Evolutionary conservation across 2,797 vertebrate species (phyloP).

Genomic region (Sebastolobus altivelis): DNA sequence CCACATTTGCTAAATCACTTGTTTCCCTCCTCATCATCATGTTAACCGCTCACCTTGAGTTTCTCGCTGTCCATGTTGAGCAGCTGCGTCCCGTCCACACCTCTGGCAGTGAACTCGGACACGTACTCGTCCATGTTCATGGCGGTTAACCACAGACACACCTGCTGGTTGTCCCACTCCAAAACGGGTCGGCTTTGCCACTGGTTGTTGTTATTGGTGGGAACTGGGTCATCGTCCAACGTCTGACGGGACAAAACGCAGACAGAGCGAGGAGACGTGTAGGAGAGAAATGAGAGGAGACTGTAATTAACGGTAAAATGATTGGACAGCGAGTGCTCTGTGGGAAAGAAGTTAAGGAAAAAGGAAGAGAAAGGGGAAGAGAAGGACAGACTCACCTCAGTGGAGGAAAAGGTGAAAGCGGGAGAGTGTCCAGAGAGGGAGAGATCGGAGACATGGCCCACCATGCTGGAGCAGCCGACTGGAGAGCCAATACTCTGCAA

Average conservation of each 20-base stretch:
- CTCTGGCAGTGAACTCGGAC: constrained; percentile 85
- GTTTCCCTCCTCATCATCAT: neutral
- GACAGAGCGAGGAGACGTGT: neutral
- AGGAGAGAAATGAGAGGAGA: constrained; percentile 3
- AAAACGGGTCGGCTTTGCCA: constrained; percentile 88
- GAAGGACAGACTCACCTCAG: constrained; percentile 89
- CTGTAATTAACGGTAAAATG: constrained; percentile 3
- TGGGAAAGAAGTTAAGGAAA: neutral
- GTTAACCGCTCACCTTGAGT: constrained; percentile 85
- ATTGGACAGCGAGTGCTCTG: neutral
- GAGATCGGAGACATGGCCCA: constrained; percentile 89
- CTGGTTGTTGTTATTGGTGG: constrained; percentile 86
- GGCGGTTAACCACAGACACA: constrained; percentile 89
- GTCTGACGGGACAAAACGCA: constrained; percentile 74
- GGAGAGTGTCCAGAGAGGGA: constrained; percentile 90
- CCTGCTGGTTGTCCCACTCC: constrained; percentile 91
- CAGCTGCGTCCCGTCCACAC: constrained; percentile 87
- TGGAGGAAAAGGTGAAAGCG: constrained; percentile 92
- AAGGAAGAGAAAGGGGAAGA: constrained; percentile 77
- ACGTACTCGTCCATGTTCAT: constrained; percentile 91
- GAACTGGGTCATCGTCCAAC: constrained; percentile 85
- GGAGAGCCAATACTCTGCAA: constrained; percentile 90
- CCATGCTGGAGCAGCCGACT: constrained; percentile 88
- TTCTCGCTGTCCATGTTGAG: constrained; percentile 89
- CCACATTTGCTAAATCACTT: neutral